Evolutionary conservation across 1,140 invertebrate species (phyloP), one percentile per base, ranked within the genome.

Genomic region (Dysdera silvatica): DNA sequence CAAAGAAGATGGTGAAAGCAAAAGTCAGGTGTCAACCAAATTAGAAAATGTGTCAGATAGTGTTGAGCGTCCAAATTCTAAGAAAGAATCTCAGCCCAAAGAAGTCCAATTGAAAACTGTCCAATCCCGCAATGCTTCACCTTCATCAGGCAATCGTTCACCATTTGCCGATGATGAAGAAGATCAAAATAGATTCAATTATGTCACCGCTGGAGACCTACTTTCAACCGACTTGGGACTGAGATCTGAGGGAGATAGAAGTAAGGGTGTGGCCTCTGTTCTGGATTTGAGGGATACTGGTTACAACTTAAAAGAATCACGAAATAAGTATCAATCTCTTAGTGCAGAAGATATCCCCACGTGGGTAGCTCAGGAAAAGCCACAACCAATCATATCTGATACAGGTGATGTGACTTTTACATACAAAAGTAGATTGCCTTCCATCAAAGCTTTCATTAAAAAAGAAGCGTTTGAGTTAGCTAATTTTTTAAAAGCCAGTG

Each of bases 271-370:
- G 7, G 56, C 48, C 23, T 32, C 56, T 4, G 61, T 62, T 18
- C 56, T 53, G 6, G 61, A 43, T 0, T 23, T 62, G 14, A 53
- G 56, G 26, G 55, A 55, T 16, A 52, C 55, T 23, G 20, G 12
- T 2, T 32, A 40, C 12, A 24, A 20, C 18, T 35, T 62, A 0
- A 62, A 62, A 40, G 32, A 20, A 16, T 29, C 61, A 6, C 47
- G 56, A 33, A 62, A 62, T 8, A 33, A 45, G n/a, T 62, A 62
- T 28, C 61, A 62, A 14, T 62, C 61, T 0, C n/a, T 62, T 12
- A 62, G 61, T 47, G 61, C 61, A 18, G 61, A 62, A 32, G 61
- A 62, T 12, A 62, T 62, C n/a, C 61, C 61, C 2, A 62, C 61
- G 3, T 62, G 61, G 61, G 61, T 62, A 7, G 61, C 61, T 7